A percentile compares a stretch with the other conserved stretches of the same genome.
Evolutionary conservation across 2,797 vertebrate species (phyloP).

Genomic region (Allobates femoralis): DNA sequence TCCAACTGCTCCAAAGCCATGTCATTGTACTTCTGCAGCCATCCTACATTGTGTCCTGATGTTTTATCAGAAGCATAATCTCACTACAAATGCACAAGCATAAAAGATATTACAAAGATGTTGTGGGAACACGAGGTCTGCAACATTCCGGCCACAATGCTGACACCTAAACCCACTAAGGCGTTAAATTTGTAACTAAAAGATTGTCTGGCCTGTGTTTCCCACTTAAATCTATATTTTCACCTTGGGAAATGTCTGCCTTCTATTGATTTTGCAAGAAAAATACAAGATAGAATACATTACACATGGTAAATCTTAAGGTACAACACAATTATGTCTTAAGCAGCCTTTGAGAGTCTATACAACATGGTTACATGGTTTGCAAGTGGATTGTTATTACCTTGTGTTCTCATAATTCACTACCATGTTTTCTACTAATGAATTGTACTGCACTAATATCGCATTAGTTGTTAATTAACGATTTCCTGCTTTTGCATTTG

Average conservation of each 20-base stretch:
- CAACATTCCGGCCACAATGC: neutral
- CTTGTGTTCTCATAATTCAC: constrained; percentile 42
- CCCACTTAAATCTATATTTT: constrained; percentile 66
- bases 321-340: constrained; percentile 57
- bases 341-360: constrained; percentile 32
- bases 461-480: constrained; percentile 43
- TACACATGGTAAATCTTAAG: constrained; percentile 60
- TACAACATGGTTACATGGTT: constrained; percentile 38
- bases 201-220: constrained; percentile 63
- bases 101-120: constrained; percentile 53
- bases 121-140: constrained; percentile 8
- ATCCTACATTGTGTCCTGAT: constrained; percentile 52
- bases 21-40: constrained; percentile 58
- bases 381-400: constrained; percentile 39
- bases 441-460: constrained; percentile 46
- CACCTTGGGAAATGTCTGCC: constrained; percentile 69
- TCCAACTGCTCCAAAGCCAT: constrained; percentile 61
- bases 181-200: constrained; percentile 61
- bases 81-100: constrained; percentile 23
- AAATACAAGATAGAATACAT: constrained; percentile 68
- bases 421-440: constrained; percentile 50
- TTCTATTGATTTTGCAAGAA: constrained; percentile 69
- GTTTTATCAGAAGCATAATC: constrained; percentile 64
- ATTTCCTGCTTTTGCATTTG: constrained; percentile 48
- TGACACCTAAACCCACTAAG: constrained; percentile 19